Conservation (phyloP, 2,888 invertebrate species). For the Muschampia plurimacula region DNA sequence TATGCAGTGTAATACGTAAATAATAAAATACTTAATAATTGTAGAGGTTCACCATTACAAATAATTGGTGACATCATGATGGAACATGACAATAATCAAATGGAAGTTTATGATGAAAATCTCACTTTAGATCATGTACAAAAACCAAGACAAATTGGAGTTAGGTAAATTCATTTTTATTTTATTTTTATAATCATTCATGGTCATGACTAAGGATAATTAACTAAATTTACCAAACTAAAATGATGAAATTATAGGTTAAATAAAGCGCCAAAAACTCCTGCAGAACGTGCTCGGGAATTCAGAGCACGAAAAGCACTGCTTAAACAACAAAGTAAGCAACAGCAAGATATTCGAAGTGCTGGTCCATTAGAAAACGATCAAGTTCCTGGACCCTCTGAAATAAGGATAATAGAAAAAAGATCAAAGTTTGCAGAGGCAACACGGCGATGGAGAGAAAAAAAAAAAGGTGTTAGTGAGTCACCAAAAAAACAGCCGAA, state of each 20-base stretch:
- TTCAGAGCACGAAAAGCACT: constrained; percentile 46
- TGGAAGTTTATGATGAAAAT: constrained; percentile 31
- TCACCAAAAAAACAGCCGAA: constrained; percentile 45
- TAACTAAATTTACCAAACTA: too few species aligned
- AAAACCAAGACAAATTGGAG: constrained; percentile 11
- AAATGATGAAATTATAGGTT: constrained; percentile 16
- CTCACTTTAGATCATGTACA: constrained; percentile 21
- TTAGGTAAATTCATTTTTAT: constrained; percentile 35
- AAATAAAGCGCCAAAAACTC: constrained; percentile 44
- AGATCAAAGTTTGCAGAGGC: constrained; percentile 45
- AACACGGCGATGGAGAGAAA: constrained; percentile 46
- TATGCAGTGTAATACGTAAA: not conserved
- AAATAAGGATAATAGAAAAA: constrained; percentile 40
- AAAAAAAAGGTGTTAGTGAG: constrained; percentile 40
- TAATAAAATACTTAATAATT: not conserved
- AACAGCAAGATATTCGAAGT: constrained; percentile 38
- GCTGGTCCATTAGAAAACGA: constrained; percentile 37
- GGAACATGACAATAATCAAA: constrained; percentile 37
- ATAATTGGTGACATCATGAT: constrained; percentile 29
- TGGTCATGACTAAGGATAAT: too few species aligned
- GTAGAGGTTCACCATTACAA: not conserved
- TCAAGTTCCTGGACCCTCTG: too few species aligned
- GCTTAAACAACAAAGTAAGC: constrained; percentile 44
- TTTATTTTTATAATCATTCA: not conserved
- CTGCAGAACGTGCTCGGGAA: constrained; percentile 47